phyloP scores from a whole-genome alignment of 35 echinoderm and acorn worm genomes.

The Heliocidaris erythrogramma region DNA sequence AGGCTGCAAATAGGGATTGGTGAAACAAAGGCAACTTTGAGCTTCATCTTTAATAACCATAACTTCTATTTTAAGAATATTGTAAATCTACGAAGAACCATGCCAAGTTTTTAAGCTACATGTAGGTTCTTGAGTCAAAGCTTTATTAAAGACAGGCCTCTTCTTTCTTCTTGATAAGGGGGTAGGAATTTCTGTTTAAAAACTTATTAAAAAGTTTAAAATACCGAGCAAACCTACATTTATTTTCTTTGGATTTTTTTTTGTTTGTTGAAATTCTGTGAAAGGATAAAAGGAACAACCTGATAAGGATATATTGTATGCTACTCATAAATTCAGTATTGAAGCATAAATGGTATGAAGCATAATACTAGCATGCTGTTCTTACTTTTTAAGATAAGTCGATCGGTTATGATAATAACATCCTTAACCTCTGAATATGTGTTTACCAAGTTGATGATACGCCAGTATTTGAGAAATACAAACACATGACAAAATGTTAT shows the following conservation, averaged over 20 bases:
- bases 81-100: not conserved
- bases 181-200: not conserved
- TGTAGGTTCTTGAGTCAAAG: not conserved
- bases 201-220: not conserved
- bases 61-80: not conserved
- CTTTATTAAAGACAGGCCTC: not conserved
- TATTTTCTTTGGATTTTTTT: not conserved
- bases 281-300: too few species aligned
- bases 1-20: not conserved
- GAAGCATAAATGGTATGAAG: too few species aligned
- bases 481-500: too few species aligned
- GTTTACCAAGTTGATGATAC: too few species aligned
- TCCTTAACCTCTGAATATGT: too few species aligned
- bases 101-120: not conserved
- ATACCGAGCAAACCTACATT: not conserved
- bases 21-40: not conserved
- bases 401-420: too few species aligned
- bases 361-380: too few species aligned
- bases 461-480: too few species aligned
- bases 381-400: too few species aligned
- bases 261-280: too few species aligned
- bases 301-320: too few species aligned
- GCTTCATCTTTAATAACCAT: not conserved
- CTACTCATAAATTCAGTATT: too few species aligned
- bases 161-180: not conserved